phyloP scores from a whole-genome alignment of 2,888 invertebrate species.

The Agelastica alni region DNA sequence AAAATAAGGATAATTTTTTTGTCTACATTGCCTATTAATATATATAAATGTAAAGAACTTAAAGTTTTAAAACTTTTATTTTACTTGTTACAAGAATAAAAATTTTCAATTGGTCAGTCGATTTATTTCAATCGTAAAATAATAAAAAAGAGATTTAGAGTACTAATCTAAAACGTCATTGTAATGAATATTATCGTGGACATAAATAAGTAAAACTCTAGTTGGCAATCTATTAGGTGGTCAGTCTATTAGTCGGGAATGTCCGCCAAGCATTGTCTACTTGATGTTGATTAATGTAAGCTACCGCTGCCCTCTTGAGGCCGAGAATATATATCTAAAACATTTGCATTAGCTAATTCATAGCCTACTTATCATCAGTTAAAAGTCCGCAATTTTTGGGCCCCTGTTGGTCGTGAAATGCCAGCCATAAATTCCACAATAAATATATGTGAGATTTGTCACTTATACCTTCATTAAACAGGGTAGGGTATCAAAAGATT shows the following conservation, averaged over 20 bases:
- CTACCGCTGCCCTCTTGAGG: slow-evolving; percentile 43
- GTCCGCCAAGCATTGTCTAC: slow-evolving; percentile 52
- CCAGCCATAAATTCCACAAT: not conserved
- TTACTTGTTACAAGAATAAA: no score
- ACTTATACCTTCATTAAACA: no score
- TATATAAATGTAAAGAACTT: no score
- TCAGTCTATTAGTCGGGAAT: slow-evolving; percentile 55
- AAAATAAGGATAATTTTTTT: no score
- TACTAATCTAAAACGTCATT: slow-evolving; percentile 11
- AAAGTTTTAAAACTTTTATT: no score
- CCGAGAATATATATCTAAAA: slow-evolving; percentile 51
- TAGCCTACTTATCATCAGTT: slow-evolving; percentile 31
- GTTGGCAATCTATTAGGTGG: slow-evolving; percentile 54
- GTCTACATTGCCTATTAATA: no score
- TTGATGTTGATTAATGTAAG: slow-evolving; percentile 53
- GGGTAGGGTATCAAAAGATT: no score
- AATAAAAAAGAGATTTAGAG: slow-evolving; percentile 14
- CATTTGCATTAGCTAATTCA: slow-evolving; percentile 47
- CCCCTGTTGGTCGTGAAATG: not conserved
- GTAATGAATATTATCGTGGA: slow-evolving; percentile 43
- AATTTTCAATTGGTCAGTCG: no score
- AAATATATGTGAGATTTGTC: no score
- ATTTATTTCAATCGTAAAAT: no score
- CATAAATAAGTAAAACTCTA: slow-evolving; percentile 51
- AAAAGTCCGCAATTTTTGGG: slow-evolving; percentile 1